A percentile compares a stretch with the other conserved stretches of the same genome.
These are phyloP conservation scores for Eupithecia inturbata DNA, from an alignment of 2,888 invertebrate genomes.

Conservation along the genomic window DNA sequence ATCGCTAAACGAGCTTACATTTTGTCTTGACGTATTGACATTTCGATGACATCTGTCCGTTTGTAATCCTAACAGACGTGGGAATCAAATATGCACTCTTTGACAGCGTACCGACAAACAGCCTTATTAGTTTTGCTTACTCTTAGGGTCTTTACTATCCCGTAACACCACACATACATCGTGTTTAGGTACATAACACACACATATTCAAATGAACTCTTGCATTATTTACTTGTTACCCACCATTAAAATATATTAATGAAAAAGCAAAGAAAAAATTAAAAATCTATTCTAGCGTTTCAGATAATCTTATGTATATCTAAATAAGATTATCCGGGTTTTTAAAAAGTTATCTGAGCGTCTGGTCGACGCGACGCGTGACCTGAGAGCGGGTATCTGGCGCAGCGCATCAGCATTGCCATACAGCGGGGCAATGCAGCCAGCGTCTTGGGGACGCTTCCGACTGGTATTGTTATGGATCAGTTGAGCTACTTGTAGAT, in stretches of 20 bases:
- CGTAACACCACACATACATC: background rate
- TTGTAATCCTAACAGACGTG: slow-evolving; percentile 27
- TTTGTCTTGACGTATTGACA: slow-evolving; percentile 23
- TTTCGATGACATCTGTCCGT: slow-evolving; percentile 30
- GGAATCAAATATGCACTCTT: slow-evolving; percentile 14
- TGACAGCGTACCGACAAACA: slow-evolving; percentile 1
- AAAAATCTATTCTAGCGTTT: too few species aligned
- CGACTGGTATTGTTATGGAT: too few species aligned
- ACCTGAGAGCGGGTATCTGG: too few species aligned
- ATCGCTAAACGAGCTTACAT: slow-evolving; percentile 32
- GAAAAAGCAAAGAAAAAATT: too few species aligned
- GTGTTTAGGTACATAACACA: background rate
- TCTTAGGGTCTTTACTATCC: background rate
- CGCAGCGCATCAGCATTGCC: too few species aligned
- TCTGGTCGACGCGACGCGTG: too few species aligned
- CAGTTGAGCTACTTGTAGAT: too few species aligned
- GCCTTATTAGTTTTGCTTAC: background rate
- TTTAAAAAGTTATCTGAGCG: too few species aligned
- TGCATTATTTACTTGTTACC: background rate
- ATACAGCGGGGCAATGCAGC: too few species aligned
- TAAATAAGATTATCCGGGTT: too few species aligned
- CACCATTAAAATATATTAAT: background rate
- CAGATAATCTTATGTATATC: too few species aligned
- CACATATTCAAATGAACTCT: background rate
- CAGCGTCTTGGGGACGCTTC: too few species aligned